Evolutionary conservation across 2,797 vertebrate species (phyloP), one percentile per base, ranked within the genome.

Genomic region (Alectoris magna): DNA sequence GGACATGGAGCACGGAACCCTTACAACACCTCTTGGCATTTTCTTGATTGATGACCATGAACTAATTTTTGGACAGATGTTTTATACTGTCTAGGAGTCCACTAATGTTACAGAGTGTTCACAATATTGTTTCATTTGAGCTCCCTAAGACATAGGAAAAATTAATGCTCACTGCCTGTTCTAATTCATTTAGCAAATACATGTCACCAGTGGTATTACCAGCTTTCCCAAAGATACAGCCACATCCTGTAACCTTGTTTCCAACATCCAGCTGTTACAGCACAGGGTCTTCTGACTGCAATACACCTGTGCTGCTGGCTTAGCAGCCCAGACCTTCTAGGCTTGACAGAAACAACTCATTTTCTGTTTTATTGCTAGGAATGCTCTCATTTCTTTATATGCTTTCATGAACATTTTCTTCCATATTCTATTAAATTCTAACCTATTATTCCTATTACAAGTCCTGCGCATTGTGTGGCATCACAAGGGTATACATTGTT

Each of bases 231-330:
- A 36, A 19, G 16, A 77, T 74, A 19, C 8, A 64, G 36, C 71
- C 83, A 39, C 41, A 19, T 12, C 11, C 36, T 68, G 27, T 69
- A 59, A 1, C 12, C 34, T 69, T 86, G 27, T 41, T 85, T 76
- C 79, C 94, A 81, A 0, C 34, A 13, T 38, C 49, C 73, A 19
- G 21, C 55, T 91, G 76, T 80, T 72, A 64, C 0, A 0, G n/a
- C 41, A 29, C 62, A 80, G 18, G 58, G 17, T 89, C 74, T 91
- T 91, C 71, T 92, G 75, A 78, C 87, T 66, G 43, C 24, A 85
- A 31, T 27, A 56, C 44, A 87, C 19, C 82, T 93, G 55, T 91
- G 38, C 41, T 74, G 1, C 11, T 16, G 7, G 55, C 44, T 68
- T 34, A 46, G 34, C 10, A 73, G 53, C 26, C 29, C 64, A 39